Conservation (phyloP, 2,888 invertebrate species). For the Fragum fragum region DNA sequence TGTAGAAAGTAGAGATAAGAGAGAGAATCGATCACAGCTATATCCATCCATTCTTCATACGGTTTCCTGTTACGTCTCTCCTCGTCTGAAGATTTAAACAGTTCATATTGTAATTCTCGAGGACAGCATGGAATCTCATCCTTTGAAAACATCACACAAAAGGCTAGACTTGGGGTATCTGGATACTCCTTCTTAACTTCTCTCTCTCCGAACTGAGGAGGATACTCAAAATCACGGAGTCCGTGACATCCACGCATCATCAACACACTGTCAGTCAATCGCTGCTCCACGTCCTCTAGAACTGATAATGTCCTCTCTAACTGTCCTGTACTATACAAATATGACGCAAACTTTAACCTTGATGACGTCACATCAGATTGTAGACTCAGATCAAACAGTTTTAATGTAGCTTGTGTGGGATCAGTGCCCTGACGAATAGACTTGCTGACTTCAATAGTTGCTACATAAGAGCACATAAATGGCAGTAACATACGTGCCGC, state of each 20-base stretch:
- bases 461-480: not conserved
- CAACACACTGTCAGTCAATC: not conserved
- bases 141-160: not conserved
- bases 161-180: not conserved
- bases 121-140: too few relatives aligned
- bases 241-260: not conserved
- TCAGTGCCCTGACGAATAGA: not conserved
- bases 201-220: not conserved
- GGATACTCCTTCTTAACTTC: not conserved
- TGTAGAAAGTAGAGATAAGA: too few relatives aligned
- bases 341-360: too few relatives aligned
- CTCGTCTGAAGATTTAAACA: not conserved
- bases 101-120: conserved; percentile 12
- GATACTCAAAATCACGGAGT: not conserved
- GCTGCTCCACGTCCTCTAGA: not conserved
- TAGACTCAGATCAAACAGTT: not conserved
- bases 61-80: not conserved
- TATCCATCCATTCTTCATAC: conserved; percentile 34
- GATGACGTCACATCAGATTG: not conserved
- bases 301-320: not conserved
- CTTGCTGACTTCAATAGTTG: not conserved
- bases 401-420: not conserved
- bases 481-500: not conserved
- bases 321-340: too few relatives aligned
- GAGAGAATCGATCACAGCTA: conserved; percentile 29